A percentile compares a stretch with the other conserved stretches of the same genome.
Evolutionary conservation across 2,113 vertebrate species (phyloP).

Genomic region (Cygnus buccinator): DNA sequence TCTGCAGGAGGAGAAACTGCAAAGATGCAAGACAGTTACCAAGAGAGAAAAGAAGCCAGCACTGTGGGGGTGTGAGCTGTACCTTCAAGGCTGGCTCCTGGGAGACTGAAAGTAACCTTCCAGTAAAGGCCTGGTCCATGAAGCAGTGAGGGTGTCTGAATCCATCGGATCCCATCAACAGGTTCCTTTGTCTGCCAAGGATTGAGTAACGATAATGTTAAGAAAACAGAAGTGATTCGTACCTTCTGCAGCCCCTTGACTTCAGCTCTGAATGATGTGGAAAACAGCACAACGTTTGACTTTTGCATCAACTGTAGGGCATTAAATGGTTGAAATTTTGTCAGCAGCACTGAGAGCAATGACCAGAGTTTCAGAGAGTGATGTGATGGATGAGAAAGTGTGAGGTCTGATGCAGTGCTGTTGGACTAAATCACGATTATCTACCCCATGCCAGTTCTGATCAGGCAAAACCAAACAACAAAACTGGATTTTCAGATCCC

Average conservation of each 20-base stretch:
- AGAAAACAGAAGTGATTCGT: background rate
- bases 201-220: background rate
- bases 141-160: background rate
- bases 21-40: slow-evolving; percentile 19
- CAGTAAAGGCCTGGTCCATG: background rate
- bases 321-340: background rate
- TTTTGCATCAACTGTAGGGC: background rate
- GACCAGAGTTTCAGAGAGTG: background rate
- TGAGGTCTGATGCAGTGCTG: background rate
- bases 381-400: background rate
- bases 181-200: background rate
- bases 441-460: background rate
- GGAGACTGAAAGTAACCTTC: background rate
- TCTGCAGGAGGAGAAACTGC: slow-evolving; percentile 45
- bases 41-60: slow-evolving; percentile 9
- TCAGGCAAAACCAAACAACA: background rate
- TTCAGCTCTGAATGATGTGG: background rate
- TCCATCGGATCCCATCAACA: background rate
- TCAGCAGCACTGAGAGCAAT: background rate
- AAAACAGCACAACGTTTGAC: background rate
- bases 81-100: background rate
- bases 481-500: background rate
- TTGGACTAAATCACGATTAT: background rate
- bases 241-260: background rate
- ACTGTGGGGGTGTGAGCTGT: background rate